Evolutionary conservation across 2,888 invertebrate species (phyloP), one percentile per base, ranked within the genome.

Genomic region (Erebia ligea): DNA sequence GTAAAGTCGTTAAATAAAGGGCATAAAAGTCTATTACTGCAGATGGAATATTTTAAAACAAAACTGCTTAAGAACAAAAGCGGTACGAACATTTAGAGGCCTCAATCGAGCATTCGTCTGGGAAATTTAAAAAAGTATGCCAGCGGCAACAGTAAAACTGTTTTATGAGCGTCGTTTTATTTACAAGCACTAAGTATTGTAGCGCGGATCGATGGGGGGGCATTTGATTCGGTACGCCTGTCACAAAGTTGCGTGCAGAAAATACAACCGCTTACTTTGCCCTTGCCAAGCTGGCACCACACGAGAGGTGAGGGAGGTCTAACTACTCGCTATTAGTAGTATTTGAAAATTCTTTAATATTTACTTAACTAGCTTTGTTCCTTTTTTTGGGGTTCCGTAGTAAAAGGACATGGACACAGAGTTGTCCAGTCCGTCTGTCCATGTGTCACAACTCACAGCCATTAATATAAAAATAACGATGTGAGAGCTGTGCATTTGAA

Each of bases 171-270:
- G 58, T 58, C 67, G 58, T 67, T 48, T 58, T 58, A 48, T 67
- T 67, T 58, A 67, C 67, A 67, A 67, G 58, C 67, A 58, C 58
- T 48, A 67, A 62, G 64, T 52, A 57, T 68, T 59, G 54, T 45
- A 56, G 62, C 71, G 67, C 65, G 64, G 69, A 73, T 65, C 71
- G 67, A 74, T 73, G 67, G 69, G 70, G 17, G 64, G 70, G 19
- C 68, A 74, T 75, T 70, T 69, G 70, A 73, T 52, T 69, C 62
- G 61, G 61, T 58, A 65, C 56, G 21, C 63, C 40, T 59, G 69
- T 67, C 61, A 64, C 65, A 69, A 65, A 58, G 72, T 72, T 69
- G 67, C 21, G 56, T 56, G 70, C 70, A 70, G 65, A 70, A 68
- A 17, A 56, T 17, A 56, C 11, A 42, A 68, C 68, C 68, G 67